Base-by-base conservation (phyloP, 2,888 invertebrate genomes). In the Argyresthia albistria region DNA sequence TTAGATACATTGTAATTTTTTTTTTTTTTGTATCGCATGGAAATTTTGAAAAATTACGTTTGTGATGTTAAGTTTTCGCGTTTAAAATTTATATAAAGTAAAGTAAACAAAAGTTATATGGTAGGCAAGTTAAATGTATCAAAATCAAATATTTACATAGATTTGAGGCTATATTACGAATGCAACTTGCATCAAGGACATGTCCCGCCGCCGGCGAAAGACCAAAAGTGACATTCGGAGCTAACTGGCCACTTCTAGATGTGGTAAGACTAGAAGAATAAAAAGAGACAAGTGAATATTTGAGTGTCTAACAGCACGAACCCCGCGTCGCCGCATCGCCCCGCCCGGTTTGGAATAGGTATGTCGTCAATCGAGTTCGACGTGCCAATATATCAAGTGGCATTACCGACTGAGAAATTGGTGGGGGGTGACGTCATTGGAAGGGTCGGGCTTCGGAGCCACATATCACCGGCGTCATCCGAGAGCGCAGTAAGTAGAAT, bases 391-490 rank as follows among this genome's bases (percentile, higher is more conserved):
- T 62, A 69, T 68, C 66, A 68, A 65, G 61, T 58, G 65, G 68
- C 59, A 69, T 69, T 67, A 67, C 63, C 58, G 65, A 59, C 64
- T 65, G 69, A 65, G 62, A 67, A 69, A 69, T 66, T 59, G 67
- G 35, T 16, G 16, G 37, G 37, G 37, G 36, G 37, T 37, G 46
- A 46, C 46, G 25, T 35, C 25, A 25, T 9, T 9, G 25, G 35
- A 35, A 46, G 46, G 46, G 45, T 15, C 45, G 45, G 45, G 39
- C 10, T 15, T 25, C 14, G 16, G 45, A 14, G 14, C 46, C 35
- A 46, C 46, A 35, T 8, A 46, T 25, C 46, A 35, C 25, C 25
- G 10, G 35, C 46, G 46, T 46, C 46, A 46, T 35, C 25, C 12
- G 46, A n/a, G 25, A 46, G 25, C 11, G 7, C 46, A 8, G 4